phyloP scores from a whole-genome alignment of 92 coral and sea anemone species.

The Hydrozoanthus gracilis region DNA sequence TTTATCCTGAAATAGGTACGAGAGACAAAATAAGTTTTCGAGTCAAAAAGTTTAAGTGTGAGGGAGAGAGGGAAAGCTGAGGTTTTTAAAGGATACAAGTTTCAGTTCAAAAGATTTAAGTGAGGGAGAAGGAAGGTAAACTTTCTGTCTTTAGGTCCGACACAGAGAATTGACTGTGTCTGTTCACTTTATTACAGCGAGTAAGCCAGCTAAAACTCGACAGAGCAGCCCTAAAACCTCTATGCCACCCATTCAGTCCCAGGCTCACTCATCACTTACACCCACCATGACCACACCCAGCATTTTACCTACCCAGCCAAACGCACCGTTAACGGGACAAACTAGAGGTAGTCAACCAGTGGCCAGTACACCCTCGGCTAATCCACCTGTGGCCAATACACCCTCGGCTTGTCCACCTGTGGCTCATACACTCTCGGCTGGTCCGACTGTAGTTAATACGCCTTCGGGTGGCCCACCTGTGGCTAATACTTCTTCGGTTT shows the following conservation, averaged over 20 bases:
- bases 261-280: neutral
- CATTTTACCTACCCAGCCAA: neutral
- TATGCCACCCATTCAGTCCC: neutral
- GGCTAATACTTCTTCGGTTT: neutral
- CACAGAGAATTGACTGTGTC: neutral
- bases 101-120: no score
- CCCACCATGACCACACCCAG: neutral
- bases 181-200: neutral
- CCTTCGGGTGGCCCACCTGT: constrained; percentile 4
- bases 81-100: no score
- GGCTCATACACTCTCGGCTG: neutral
- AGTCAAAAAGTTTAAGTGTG: no score
- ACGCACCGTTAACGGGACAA: neutral
- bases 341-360: neutral
- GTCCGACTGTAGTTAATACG: neutral
- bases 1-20: no score
- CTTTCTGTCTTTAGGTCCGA: no score
- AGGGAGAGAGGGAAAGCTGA: no score
- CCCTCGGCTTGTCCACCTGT: neutral
- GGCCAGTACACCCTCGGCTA: neutral
- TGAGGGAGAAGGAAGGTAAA: no score
- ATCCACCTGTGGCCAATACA: neutral
- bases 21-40: no score
- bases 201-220: neutral
- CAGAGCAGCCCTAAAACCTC: neutral